phyloP scores from a whole-genome alignment of 1,140 invertebrate species.

The Cecropterus lyciades region DNA sequence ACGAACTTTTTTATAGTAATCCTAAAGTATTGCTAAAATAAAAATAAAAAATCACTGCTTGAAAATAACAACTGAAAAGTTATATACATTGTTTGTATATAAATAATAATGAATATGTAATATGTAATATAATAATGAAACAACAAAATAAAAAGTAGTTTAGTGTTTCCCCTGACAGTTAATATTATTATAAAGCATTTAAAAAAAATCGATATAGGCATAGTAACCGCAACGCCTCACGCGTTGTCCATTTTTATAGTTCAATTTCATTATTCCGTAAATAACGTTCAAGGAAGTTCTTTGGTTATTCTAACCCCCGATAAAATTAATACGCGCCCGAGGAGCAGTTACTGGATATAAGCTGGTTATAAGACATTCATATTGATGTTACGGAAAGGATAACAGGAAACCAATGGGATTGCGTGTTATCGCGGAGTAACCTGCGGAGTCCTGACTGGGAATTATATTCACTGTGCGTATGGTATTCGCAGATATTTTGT shows the following conservation, averaged over 20 bases:
- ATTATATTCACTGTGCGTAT: background rate
- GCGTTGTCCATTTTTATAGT: background rate
- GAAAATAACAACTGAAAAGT: no score
- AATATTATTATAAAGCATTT: no score
- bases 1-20: no score
- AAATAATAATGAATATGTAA: no score
- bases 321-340: constrained; percentile 29
- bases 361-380: constrained; percentile 32
- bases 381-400: constrained; percentile 28
- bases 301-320: constrained; percentile 22
- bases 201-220: background rate
- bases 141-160: no score
- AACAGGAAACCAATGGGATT: constrained; percentile 29
- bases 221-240: background rate
- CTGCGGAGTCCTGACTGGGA: background rate
- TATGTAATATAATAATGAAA: no score
- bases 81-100: no score
- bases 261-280: background rate
- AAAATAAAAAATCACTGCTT: no score
- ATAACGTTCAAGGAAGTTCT: constrained; percentile 19
- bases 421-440: constrained; percentile 15
- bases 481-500: no score
- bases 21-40: no score
- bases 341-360: constrained; percentile 17
- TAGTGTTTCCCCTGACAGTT: no score